phyloP scores from a whole-genome alignment of 2,888 invertebrate genomes.

The Piscicola geometra region DNA sequence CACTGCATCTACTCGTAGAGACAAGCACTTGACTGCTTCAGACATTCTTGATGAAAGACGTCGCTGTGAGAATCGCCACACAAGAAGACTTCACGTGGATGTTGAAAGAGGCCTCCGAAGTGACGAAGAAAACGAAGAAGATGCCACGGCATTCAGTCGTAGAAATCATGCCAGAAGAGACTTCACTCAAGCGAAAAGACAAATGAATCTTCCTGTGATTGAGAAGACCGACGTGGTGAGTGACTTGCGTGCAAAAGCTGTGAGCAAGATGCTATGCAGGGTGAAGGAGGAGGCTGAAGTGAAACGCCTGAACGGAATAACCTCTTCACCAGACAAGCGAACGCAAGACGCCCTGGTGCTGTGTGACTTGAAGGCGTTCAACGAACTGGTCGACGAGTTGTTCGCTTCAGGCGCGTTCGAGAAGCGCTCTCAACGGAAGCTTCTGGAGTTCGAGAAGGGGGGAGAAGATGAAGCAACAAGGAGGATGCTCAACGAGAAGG shows the following conservation, averaged over 20 bases:
- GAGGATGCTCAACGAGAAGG: conserved; percentile 1
- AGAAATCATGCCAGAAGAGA: no score
- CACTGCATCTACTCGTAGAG: no score
- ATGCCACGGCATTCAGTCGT: no score
- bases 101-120: no score
- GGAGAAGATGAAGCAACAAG: conserved; percentile 12
- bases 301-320: conserved; percentile 17
- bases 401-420: conserved; percentile 22
- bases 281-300: conserved; percentile 20
- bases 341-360: conserved; percentile 11
- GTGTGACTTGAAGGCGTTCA: conserved; percentile 26
- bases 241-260: conserved; percentile 14
- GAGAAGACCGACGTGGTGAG: conserved; percentile 10
- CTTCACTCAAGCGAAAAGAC: neutral
- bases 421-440: neutral
- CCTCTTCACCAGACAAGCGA: neutral
- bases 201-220: neutral
- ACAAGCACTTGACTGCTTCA: no score
- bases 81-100: no score
- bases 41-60: no score
- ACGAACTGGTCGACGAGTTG: conserved; percentile 15
- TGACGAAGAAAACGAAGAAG: no score
- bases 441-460: neutral
- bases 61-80: no score
- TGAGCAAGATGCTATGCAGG: neutral